Conservation (phyloP, 2,797 vertebrate genomes). For the Gephyroberyx darwinii region DNA sequence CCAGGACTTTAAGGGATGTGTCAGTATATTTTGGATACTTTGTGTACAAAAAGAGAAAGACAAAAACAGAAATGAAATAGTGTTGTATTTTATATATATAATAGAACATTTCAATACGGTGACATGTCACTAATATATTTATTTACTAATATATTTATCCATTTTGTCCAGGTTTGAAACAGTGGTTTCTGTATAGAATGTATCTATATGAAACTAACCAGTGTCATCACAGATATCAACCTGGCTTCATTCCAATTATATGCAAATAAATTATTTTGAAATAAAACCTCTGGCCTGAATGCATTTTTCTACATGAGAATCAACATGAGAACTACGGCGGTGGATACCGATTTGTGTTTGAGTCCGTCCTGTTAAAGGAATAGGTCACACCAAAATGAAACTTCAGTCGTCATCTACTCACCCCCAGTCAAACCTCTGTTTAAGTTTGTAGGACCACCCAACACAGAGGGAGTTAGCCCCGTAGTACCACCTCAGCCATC, state of each 20-base stretch:
- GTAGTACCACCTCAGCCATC: too few species aligned
- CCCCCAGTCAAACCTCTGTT: too few species aligned
- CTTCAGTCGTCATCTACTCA: too few species aligned
- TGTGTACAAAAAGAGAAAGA: conserved; percentile 84
- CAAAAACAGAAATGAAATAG: conserved; percentile 84
- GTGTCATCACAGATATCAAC: conserved; percentile 84
- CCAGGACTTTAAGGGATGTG: conserved; percentile 78
- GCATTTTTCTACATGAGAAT: not conserved
- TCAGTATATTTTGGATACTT: conserved; percentile 87
- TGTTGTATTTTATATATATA: conserved; percentile 97
- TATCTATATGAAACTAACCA: conserved; percentile 78
- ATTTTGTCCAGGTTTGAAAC: conserved; percentile 85
- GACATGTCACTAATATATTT: conserved; percentile 98
- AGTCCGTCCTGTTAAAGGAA: not conserved
- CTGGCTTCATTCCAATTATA: conserved; percentile 86
- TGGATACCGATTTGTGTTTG: not conserved
- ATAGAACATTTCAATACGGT: conserved; percentile 95
- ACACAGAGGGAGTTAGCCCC: too few species aligned
- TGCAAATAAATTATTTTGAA: conserved; percentile 89
- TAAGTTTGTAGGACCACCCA: too few species aligned
- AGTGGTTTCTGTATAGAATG: conserved; percentile 83
- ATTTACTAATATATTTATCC: conserved; percentile 99
- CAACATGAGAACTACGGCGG: not conserved
- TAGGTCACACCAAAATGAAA: too few species aligned
- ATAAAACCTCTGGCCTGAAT: conserved; percentile 65